These are phyloP conservation scores for Onychostoma macrolepis DNA, from an alignment of 2,113 vertebrate genomes.

Conservation along the genomic window DNA sequence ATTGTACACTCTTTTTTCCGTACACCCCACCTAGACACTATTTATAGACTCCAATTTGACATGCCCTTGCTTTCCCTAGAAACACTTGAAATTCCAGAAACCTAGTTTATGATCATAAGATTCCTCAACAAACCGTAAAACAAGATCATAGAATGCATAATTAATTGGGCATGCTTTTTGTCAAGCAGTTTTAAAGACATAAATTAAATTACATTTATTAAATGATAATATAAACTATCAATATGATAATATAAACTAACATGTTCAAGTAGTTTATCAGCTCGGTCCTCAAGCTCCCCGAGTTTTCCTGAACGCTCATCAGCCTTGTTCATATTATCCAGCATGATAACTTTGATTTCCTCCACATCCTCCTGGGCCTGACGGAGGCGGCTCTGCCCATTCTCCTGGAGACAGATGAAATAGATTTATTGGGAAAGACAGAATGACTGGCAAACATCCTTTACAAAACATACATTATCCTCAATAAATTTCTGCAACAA, in stretches of 20 bases:
- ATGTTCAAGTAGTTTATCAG: slow-evolving; percentile 63
- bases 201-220: neutral
- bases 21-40: slow-evolving; percentile 70
- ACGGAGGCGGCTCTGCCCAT: slow-evolving; percentile 71
- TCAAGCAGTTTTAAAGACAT: neutral
- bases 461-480: neutral
- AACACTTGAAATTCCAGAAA: slow-evolving; percentile 28
- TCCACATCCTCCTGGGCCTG: slow-evolving; percentile 71
- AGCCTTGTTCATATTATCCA: slow-evolving; percentile 75
- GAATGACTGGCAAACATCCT: neutral
- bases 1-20: slow-evolving; percentile 75
- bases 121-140: neutral
- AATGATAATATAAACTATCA: neutral
- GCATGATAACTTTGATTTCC: slow-evolving; percentile 76
- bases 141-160: neutral
- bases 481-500: neutral
- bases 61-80: slow-evolving; percentile 57
- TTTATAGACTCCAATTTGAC: slow-evolving; percentile 72
- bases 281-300: slow-evolving; percentile 71
- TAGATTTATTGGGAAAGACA: neutral
- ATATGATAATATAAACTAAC: neutral
- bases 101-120: slow-evolving; percentile 31
- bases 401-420: slow-evolving; percentile 63
- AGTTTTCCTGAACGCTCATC: slow-evolving; percentile 72
- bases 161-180: neutral